Percentiles rank a stretch among this genome's conserved stretches.
Evolutionary conservation across 2,797 vertebrate genomes (phyloP).

Genomic region (Rhabdomys pumilio): DNA sequence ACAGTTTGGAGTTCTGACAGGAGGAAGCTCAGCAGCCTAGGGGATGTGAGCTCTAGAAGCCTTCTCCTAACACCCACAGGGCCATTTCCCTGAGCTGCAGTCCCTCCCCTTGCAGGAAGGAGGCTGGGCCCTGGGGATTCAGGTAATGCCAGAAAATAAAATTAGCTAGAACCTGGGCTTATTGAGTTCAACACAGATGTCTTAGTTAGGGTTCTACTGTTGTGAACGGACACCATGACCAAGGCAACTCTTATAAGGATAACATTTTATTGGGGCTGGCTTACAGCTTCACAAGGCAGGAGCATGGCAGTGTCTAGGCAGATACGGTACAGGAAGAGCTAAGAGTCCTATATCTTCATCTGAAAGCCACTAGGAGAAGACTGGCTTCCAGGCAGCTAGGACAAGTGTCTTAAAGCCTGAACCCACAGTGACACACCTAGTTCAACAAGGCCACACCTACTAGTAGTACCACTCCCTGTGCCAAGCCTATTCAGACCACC

Average conservation of each 20-base stretch:
- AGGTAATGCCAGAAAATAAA: conserved; percentile 1
- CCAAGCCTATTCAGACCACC: neutral
- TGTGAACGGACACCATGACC: neutral
- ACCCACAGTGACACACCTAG: neutral
- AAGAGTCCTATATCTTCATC: neutral
- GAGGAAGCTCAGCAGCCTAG: neutral
- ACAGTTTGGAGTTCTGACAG: neutral
- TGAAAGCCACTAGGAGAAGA: neutral
- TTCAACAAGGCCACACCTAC: neutral
- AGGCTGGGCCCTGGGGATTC: neutral
- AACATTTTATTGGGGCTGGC: no score
- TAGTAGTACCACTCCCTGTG: neutral
- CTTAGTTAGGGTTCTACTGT: neutral
- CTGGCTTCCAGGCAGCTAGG: neutral
- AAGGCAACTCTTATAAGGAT: neutral
- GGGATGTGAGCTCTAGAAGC: neutral
- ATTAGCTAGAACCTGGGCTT: neutral
- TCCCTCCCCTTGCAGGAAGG: neutral
- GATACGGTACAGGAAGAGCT: no score
- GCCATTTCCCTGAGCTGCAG: neutral
- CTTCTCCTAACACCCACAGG: neutral
- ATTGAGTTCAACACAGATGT: neutral
- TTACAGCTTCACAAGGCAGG: no score
- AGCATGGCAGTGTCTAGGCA: no score
- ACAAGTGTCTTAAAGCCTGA: neutral